A percentile compares a stretch with the other conserved stretches of the same genome.
phyloP scores from a whole-genome alignment of 2,113 vertebrate genomes.

The Protobothrops flavoviridis region DNA sequence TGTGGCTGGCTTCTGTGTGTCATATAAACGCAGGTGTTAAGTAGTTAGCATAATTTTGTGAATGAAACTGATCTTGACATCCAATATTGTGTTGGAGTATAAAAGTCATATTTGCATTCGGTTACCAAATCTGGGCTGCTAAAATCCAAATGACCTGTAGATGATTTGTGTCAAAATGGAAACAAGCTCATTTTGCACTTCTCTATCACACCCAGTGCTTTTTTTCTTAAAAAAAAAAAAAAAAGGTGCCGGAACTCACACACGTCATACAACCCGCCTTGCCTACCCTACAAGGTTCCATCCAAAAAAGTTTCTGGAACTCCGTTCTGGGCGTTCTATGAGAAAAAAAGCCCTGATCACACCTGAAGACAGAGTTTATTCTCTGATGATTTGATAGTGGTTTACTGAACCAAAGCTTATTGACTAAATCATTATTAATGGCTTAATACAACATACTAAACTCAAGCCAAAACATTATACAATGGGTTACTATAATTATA shows the following conservation, averaged over 20 bases:
- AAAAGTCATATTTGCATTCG: not conserved
- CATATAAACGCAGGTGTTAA: not conserved
- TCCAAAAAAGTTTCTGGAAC: no score
- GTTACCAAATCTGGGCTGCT: not conserved
- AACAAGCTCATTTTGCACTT: not conserved
- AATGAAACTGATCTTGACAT: not conserved
- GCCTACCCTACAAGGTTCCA: no score
- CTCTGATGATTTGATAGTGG: not conserved
- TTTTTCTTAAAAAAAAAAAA: no score
- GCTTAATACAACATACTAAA: not conserved
- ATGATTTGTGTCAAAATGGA: not conserved
- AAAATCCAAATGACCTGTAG: not conserved
- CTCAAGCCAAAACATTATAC: not conserved
- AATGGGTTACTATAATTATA: not conserved
- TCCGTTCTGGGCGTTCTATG: no score
- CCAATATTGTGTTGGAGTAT: not conserved
- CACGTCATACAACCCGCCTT: no score
- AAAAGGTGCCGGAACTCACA: no score
- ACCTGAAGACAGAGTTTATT: not conserved
- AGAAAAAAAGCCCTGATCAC: not conserved
- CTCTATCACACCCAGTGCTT: not conserved
- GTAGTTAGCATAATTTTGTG: not conserved
- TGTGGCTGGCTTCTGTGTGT: not conserved
- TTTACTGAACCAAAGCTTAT: not conserved
- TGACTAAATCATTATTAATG: not conserved